Evolutionary conservation across 1,140 invertebrate species (phyloP), one percentile per base, ranked within the genome.

Genomic region (Cotesia vestalis): DNA sequence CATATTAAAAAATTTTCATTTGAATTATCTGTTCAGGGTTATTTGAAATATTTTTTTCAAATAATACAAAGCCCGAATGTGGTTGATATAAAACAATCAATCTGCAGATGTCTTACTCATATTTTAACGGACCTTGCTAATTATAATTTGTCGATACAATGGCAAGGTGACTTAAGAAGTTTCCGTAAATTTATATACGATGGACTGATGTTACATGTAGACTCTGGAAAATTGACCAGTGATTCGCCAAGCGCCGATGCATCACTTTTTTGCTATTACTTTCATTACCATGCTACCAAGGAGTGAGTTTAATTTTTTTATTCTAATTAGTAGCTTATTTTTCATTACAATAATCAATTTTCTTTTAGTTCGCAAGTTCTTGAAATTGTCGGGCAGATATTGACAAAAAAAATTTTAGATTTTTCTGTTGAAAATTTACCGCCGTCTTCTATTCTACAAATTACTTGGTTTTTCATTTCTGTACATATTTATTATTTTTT

Each of bases 401-500:
- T 35, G 34, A 17, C 20, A 53, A 5, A 36, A 38, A 67, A 34
- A 52, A 53, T 52, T 11, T n/a, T 8, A 17, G 9, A 52, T 4
- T 55, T 64, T 1, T 64, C 66, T n/a, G 14, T n/a, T 34, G 66
- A 67, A n/a, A 27, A 35, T 53, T 9, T 51, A n/a, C 51, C 51
- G 4, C 8, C 53, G 35, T 35, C 53, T 0, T 51, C 51, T n/a
- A 55, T 20, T 11, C 3, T 67, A 4, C 66, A 67, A 55, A 27
- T 67, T 4, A 52, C n/a, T 35, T 67, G 66, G 66, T 55, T 67
- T 4, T 11, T 67, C 2, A 34, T 55, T 35, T 53, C 66, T 1
- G 66, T 67, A 34, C n/a, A 51, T 67, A 52, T 53, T 20, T 9
- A 46, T 9, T 4, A 51, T 27, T 17, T 51, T 66, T 8, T 27